Percentiles rank a stretch among this genome's conserved stretches.
Conservation (phyloP, 1,140 invertebrate species). For the Drosophila arizonae region DNA sequence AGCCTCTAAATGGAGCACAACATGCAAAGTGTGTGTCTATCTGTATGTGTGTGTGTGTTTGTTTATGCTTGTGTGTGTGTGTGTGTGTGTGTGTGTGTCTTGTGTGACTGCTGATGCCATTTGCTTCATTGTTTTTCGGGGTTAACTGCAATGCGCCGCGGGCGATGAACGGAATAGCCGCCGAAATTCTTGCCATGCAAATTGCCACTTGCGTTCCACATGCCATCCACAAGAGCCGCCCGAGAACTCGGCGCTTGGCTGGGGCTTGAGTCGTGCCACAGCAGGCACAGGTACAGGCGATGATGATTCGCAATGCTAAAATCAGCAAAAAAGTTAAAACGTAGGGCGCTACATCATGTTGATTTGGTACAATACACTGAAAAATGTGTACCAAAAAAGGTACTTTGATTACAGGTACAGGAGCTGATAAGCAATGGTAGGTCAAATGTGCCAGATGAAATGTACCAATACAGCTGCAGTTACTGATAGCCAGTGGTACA, state of each 20-base stretch:
- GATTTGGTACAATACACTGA: no score
- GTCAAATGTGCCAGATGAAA: no score
- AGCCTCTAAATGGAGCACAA: slow-evolving; percentile 64
- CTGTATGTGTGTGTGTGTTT: slow-evolving; percentile 7
- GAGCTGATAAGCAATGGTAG: no score
- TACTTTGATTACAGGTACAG: no score
- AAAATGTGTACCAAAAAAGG: no score
- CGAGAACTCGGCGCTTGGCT: neutral
- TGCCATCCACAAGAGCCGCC: slow-evolving; percentile 10
- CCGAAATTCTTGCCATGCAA: slow-evolving; percentile 10
- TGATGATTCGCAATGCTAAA: no score
- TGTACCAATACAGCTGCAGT: no score
- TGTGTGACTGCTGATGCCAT: slow-evolving; percentile 43
- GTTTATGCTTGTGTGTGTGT: slow-evolving; percentile 3
- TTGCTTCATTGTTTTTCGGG: slow-evolving; percentile 76
- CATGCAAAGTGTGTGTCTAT: slow-evolving; percentile 33
- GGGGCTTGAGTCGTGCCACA: no score
- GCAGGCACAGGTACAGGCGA: no score
- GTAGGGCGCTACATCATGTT: no score
- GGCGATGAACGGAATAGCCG: slow-evolving; percentile 32
- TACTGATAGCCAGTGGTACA: no score
- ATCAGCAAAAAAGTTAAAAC: no score
- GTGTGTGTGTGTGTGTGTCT: slow-evolving; percentile 12
- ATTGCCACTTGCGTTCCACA: slow-evolving; percentile 31
- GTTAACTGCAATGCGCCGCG: slow-evolving; percentile 77